Evolutionary conservation across 2,888 invertebrate genomes (phyloP).

Genomic region (Amphipoea oculea): DNA sequence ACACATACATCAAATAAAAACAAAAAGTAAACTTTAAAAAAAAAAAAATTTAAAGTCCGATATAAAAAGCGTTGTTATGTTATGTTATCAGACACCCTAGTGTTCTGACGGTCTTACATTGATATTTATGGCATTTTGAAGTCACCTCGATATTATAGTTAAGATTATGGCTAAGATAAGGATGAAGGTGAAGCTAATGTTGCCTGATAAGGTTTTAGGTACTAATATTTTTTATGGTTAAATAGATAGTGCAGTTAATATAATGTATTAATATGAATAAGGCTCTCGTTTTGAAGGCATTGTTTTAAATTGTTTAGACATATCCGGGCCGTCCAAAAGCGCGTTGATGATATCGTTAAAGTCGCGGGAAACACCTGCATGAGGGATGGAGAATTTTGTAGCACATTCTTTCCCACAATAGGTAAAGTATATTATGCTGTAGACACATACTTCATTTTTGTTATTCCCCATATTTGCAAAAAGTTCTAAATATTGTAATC

Average conservation of each 20-base stretch:
- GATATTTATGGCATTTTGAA: slow-evolving; percentile 55
- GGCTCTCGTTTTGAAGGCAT: neutral
- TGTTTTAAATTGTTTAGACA: no score
- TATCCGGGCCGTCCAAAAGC: neutral
- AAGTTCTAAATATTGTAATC: neutral
- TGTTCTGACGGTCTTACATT: slow-evolving; percentile 34
- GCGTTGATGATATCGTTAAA: neutral
- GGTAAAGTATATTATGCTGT: no score
- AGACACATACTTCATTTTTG: neutral
- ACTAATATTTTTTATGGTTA: slow-evolving; percentile 4
- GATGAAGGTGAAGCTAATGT: slow-evolving; percentile 51
- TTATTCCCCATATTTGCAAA: neutral
- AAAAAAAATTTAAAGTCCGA: no score
- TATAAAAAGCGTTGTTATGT: no score
- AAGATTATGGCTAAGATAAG: slow-evolving; percentile 51
- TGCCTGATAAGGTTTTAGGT: slow-evolving; percentile 42
- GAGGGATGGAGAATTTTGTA: no score
- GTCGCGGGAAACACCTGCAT: neutral
- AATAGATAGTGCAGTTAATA: neutral
- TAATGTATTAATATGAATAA: neutral
- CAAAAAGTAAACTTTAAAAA: no score
- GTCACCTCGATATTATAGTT: slow-evolving; percentile 20
- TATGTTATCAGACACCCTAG: slow-evolving; percentile 59
- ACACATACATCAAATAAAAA: no score
- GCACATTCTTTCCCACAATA: no score